A percentile compares a stretch with the other conserved stretches of the same genome.
These are phyloP conservation scores for Embidobia sp. DNA, from an alignment of 2,888 invertebrate genomes.

Conservation along the genomic window DNA sequence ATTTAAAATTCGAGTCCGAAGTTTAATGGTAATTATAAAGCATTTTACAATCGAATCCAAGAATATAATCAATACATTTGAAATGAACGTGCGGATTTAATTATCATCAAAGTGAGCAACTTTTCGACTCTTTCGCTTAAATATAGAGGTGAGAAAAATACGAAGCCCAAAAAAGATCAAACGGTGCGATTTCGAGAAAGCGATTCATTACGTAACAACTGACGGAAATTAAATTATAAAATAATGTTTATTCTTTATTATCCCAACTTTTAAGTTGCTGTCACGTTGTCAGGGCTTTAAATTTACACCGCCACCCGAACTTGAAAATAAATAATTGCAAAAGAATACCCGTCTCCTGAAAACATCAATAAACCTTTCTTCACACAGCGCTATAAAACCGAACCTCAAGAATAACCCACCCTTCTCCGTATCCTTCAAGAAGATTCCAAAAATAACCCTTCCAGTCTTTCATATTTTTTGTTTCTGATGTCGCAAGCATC, in stretches of 20 bases:
- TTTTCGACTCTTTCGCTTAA: too few species aligned
- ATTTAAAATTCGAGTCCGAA: background rate
- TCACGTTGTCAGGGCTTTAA: slow-evolving; percentile 3
- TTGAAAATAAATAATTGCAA: slow-evolving; percentile 52
- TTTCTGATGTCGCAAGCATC: slow-evolving; percentile 27
- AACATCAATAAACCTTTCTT: slow-evolving; percentile 53
- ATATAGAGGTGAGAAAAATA: too few species aligned
- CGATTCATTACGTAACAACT: too few species aligned
- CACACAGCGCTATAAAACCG: slow-evolving; percentile 43
- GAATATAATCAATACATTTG: too few species aligned
- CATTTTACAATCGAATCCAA: too few species aligned
- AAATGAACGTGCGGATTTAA: too few species aligned
- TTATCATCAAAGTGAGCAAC: too few species aligned
- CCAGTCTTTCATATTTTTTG: slow-evolving; percentile 26
- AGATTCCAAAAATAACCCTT: slow-evolving; percentile 41
- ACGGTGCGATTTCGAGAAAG: too few species aligned
- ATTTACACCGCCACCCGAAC: slow-evolving; percentile 7
- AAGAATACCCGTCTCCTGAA: slow-evolving; percentile 32
- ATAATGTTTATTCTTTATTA: too few species aligned
- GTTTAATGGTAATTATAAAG: background rate
- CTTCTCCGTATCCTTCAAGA: slow-evolving; percentile 27
- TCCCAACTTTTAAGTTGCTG: slow-evolving; percentile 7
- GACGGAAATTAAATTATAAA: too few species aligned
- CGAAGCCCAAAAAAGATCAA: too few species aligned
- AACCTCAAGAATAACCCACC: slow-evolving; percentile 47